Evolutionary conservation across 2,797 vertebrate genomes (phyloP).

Genomic region (Takifugu rubripes): DNA sequence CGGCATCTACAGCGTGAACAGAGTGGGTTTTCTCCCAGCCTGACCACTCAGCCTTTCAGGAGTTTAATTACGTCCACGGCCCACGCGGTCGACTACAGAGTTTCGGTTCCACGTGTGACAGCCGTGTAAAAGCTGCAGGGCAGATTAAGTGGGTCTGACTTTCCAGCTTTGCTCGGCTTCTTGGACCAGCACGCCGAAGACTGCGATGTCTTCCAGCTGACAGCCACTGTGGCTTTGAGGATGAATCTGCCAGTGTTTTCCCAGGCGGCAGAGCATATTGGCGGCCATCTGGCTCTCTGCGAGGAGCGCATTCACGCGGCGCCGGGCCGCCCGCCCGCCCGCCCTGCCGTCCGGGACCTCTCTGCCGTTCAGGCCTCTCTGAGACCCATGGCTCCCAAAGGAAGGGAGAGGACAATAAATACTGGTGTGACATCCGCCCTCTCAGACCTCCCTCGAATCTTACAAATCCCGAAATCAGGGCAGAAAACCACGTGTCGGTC

Average conservation of each 20-base stretch:
- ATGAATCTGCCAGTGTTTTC: slow-evolving; percentile 52
- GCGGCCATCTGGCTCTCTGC: slow-evolving; percentile 62
- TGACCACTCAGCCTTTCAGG: slow-evolving; percentile 47
- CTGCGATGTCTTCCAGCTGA: slow-evolving; percentile 46
- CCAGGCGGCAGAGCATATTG: slow-evolving; percentile 57
- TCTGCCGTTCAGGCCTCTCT: slow-evolving; percentile 18
- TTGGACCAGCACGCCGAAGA: background rate
- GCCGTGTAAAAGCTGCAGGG: slow-evolving; percentile 9
- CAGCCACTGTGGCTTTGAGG: slow-evolving; percentile 38
- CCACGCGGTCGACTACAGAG: slow-evolving; percentile 38
- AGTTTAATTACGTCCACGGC: slow-evolving; percentile 51
- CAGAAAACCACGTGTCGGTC: slow-evolving; percentile 37
- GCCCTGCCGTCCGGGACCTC: slow-evolving; percentile 33
- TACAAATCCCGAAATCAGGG: slow-evolving; percentile 16
- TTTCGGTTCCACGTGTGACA: slow-evolving; percentile 16
- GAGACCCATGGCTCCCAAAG: background rate
- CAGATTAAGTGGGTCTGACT: background rate
- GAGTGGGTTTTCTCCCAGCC: slow-evolving; percentile 16
- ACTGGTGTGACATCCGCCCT: background rate
- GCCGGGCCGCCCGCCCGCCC: slow-evolving; percentile 45
- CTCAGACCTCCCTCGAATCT: slow-evolving; percentile 5
- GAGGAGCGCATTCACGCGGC: slow-evolving; percentile 32
- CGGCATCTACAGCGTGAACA: slow-evolving; percentile 19
- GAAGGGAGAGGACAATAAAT: background rate
- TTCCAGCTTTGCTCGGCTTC: background rate